These are phyloP conservation scores for Tachysurus vachellii DNA, from an alignment of 2,113 vertebrate genomes.

Conservation along the genomic window DNA sequence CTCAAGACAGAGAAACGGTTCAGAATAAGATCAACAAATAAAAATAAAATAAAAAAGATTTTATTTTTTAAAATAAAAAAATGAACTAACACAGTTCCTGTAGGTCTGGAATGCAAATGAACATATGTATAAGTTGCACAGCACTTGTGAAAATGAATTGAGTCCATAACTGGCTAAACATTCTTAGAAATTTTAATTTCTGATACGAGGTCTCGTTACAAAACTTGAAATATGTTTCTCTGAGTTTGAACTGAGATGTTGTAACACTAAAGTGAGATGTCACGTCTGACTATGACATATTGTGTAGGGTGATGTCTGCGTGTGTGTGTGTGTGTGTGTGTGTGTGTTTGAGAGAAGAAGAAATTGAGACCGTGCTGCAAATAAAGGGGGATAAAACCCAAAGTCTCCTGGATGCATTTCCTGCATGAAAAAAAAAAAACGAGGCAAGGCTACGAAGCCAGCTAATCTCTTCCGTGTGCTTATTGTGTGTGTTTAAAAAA, in stretches of 20 bases:
- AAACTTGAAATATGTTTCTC: neutral
- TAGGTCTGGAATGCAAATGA: neutral
- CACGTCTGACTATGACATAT: constrained; percentile 68
- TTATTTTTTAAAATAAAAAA: no score
- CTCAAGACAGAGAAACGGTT: no score
- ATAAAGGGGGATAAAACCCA: constrained; percentile 57
- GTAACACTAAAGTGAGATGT: neutral
- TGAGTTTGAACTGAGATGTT: neutral
- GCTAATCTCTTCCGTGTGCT: constrained; percentile 67
- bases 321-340: constrained; percentile 48
- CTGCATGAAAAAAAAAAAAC: constrained; percentile 39
- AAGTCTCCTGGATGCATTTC: constrained; percentile 62
- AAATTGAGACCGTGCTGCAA: constrained; percentile 61
- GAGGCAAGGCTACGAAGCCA: constrained; percentile 49
- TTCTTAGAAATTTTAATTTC: constrained; percentile 78
- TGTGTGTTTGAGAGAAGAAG: constrained; percentile 43
- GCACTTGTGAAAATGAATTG: constrained; percentile 68
- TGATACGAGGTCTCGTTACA: constrained; percentile 30
- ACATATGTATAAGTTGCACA: constrained; percentile 54
- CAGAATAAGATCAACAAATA: no score
- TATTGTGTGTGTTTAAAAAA: constrained; percentile 58
- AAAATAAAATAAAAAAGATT: no score
- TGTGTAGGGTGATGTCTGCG: constrained; percentile 71
- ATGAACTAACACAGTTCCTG: neutral
- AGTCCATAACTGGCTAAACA: constrained; percentile 73